Evolutionary conservation across 2,113 vertebrate species (phyloP).

Genomic region (Oceanites oceanicus): DNA sequence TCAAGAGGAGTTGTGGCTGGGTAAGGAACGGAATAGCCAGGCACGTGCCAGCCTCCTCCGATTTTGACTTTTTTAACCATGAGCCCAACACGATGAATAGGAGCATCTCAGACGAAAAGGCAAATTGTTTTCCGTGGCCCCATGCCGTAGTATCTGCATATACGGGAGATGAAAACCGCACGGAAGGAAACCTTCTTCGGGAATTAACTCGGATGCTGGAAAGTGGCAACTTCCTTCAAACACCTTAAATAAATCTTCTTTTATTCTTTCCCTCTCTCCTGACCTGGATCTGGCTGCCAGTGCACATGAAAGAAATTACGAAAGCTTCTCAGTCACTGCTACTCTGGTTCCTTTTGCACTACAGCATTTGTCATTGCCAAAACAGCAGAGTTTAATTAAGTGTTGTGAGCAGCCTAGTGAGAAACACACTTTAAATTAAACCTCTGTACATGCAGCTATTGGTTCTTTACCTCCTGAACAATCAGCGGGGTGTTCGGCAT

Average conservation of each 20-base stretch:
- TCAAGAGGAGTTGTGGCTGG: background rate
- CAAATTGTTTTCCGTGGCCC: background rate
- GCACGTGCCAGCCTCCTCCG: background rate
- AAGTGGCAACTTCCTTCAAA: slow-evolving; percentile 69
- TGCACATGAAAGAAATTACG: slow-evolving; percentile 91
- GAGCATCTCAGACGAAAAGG: background rate
- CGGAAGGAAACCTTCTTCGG: background rate
- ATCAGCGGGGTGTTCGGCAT: slow-evolving; percentile 91
- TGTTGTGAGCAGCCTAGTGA: slow-evolving; percentile 99
- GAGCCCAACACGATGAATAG: background rate
- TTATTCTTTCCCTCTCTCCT: slow-evolving; percentile 83
- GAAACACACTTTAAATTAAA: slow-evolving; percentile 99
- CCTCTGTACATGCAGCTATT: slow-evolving; percentile 92
- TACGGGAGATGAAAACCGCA: background rate
- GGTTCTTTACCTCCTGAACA: slow-evolving; percentile 95
- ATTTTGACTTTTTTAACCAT: background rate
- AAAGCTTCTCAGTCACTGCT: slow-evolving; percentile 88
- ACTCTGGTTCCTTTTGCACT: slow-evolving; percentile 85
- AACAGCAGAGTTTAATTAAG: slow-evolving; percentile 99
- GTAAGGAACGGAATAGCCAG: background rate
- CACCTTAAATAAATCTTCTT: slow-evolving; percentile 81
- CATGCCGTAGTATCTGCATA: rapidly evolving
- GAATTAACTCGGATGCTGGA: background rate
- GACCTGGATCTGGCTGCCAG: slow-evolving; percentile 87
- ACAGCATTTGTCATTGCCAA: slow-evolving; percentile 99